Evolutionary conservation across 2,888 invertebrate species (phyloP).

Genomic region (Maniola hyperantus): DNA sequence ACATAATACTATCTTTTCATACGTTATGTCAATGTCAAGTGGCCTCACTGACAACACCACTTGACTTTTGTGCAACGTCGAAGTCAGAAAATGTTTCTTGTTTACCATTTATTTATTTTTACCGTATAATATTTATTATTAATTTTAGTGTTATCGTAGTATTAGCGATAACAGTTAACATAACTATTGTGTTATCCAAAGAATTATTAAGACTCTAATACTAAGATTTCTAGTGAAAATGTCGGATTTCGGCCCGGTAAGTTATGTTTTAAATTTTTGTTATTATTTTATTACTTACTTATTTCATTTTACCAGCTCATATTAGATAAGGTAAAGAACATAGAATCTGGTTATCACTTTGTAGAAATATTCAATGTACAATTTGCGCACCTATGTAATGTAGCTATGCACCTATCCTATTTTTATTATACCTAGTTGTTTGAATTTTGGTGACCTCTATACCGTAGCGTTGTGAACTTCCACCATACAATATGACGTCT

Average conservation of each 20-base stretch:
- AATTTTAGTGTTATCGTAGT: not conserved
- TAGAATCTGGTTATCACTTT: too few species aligned
- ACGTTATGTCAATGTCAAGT: not conserved
- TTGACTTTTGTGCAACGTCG: too few species aligned
- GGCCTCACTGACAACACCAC: too few species aligned
- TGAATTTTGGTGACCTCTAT: too few species aligned
- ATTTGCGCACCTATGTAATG: too few species aligned
- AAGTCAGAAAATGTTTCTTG: not conserved
- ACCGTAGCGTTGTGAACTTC: too few species aligned
- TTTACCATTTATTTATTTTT: not conserved
- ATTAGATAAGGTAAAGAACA: not conserved
- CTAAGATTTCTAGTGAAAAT: conserved; percentile 37
- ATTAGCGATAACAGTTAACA: not conserved
- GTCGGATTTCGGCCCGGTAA: conserved; percentile 50
- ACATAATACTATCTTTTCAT: not conserved
- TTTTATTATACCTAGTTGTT: too few species aligned
- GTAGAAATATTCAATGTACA: too few species aligned
- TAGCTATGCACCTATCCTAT: too few species aligned
- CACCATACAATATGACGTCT: too few species aligned
- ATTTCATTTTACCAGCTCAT: not conserved
- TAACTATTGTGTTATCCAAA: not conserved
- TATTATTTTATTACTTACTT: not conserved
- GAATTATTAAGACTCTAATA: not conserved
- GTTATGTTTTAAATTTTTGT: conserved; percentile 33
- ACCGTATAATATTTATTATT: not conserved